Percentiles rank a stretch among this genome's conserved stretches.
Conservation (phyloP, 2,888 invertebrate species). For the Rhamnusium bicolor region DNA sequence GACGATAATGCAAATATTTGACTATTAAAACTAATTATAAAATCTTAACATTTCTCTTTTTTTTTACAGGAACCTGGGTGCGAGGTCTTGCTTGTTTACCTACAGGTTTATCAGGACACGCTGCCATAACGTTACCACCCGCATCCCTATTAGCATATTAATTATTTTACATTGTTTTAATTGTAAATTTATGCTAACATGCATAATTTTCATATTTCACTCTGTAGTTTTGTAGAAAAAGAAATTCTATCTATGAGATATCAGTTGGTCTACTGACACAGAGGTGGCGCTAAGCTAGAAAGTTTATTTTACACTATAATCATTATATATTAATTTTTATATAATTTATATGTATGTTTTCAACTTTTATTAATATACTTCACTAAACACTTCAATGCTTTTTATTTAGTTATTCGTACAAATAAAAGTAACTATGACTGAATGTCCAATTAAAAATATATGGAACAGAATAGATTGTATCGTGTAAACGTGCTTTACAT, state of each 20-base stretch:
- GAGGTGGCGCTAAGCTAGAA: constrained; percentile 44
- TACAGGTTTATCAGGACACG: constrained; percentile 77
- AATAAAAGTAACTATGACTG: neutral
- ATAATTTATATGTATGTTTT: constrained; percentile 33
- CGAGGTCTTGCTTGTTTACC: constrained; percentile 77
- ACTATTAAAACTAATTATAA: too few relatives aligned
- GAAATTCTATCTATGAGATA: constrained; percentile 4
- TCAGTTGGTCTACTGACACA: constrained; percentile 30
- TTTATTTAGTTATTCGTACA: neutral
- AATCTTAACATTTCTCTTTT: constrained; percentile 9
- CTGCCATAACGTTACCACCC: constrained; percentile 71
- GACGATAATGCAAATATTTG: too few relatives aligned
- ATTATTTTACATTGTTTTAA: constrained; percentile 36
- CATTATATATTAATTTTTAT: constrained; percentile 33
- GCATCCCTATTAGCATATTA: constrained; percentile 55
- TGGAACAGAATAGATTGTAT: neutral
- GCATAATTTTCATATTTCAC: neutral
- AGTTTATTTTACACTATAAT: constrained; percentile 42
- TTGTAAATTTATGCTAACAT: neutral
- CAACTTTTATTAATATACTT: constrained; percentile 15
- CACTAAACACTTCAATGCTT: neutral
- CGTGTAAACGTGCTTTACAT: neutral
- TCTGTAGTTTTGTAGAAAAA: neutral
- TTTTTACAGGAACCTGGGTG: constrained; percentile 72
- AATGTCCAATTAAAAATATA: neutral